Evolutionary conservation across 2,888 invertebrate genomes (phyloP).

Genomic region (Pseudococcus viburni): DNA sequence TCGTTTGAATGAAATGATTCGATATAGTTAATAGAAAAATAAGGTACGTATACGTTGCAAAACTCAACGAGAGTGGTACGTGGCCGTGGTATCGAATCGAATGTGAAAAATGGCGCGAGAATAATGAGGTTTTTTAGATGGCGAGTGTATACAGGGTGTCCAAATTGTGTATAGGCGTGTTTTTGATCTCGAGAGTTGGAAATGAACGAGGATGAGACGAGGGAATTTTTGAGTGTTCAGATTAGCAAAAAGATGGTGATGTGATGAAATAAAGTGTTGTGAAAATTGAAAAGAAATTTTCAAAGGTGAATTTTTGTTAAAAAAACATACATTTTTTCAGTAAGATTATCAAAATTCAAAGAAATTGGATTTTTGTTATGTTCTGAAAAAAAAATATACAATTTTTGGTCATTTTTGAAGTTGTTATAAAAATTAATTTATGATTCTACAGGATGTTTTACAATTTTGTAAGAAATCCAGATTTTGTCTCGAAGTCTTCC

Average conservation of each 20-base stretch:
- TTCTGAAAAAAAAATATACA: no score
- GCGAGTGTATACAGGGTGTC: not conserved
- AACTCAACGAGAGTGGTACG: not conserved
- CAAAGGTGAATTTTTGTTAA: no score
- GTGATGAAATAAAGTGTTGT: not conserved
- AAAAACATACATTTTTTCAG: no score
- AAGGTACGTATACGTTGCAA: not conserved
- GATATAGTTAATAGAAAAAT: not conserved
- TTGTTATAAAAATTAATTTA: no score
- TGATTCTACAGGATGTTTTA: no score
- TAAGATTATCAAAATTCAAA: no score
- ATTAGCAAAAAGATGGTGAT: not conserved
- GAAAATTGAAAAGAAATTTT: no score
- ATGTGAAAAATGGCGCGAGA: constrained; percentile 20
- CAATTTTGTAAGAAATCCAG: no score
- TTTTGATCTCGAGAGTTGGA: not conserved
- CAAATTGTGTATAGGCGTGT: not conserved
- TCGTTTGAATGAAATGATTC: not conserved
- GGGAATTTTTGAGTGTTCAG: not conserved
- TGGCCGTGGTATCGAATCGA: not conserved
- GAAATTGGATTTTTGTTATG: no score
- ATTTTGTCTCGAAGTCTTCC: no score
- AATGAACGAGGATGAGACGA: no score
- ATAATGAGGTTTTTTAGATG: not conserved
- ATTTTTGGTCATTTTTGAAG: no score